These are phyloP conservation scores for Epistrophella euchroma DNA, from an alignment of 2,888 invertebrate genomes.

Conservation along the genomic window DNA sequence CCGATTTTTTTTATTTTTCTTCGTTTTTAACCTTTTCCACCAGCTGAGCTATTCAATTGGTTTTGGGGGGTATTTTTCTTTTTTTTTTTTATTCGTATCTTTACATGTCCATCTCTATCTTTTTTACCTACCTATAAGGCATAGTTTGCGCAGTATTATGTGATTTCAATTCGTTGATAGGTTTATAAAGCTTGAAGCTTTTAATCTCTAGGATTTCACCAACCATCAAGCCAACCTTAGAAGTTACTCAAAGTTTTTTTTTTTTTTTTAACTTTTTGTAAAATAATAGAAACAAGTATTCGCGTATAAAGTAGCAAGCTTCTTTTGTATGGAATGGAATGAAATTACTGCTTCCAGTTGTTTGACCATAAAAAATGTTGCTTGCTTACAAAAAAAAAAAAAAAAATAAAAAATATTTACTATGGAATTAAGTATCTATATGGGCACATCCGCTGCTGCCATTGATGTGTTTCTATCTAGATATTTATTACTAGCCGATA, in stretches of 20 bases:
- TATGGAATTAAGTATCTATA: conserved; percentile 12
- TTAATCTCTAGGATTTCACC: conserved; percentile 23
- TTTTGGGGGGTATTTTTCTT: conserved; percentile 40
- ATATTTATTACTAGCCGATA: no score
- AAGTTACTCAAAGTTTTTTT: conserved; percentile 3
- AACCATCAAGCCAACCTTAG: background rate
- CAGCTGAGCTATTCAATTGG: conserved; percentile 53
- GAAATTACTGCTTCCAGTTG: conserved; percentile 56
- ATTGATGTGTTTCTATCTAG: conserved; percentile 20
- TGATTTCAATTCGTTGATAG: conserved; percentile 67
- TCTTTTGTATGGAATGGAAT: conserved; percentile 23
- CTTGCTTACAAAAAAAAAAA: background rate
- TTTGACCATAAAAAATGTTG: conserved; percentile 59
- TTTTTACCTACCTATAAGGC: conserved; percentile 23
- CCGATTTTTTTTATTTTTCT: background rate
- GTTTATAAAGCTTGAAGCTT: conserved; percentile 38
- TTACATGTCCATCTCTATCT: conserved; percentile 63
- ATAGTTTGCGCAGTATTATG: conserved; percentile 48
- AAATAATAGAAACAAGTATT: conserved; percentile 54
- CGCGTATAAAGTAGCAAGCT: background rate
- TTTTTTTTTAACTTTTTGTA: conserved; percentile 15
- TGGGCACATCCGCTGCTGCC: conserved; percentile 33
- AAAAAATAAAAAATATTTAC: conserved; percentile 3
- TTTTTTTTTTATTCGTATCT: conserved; percentile 44
- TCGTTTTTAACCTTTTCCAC: conserved; percentile 59